Evolutionary conservation across 1,140 invertebrate genomes (phyloP).

Genomic region (Drosophila sturtevanti): DNA sequence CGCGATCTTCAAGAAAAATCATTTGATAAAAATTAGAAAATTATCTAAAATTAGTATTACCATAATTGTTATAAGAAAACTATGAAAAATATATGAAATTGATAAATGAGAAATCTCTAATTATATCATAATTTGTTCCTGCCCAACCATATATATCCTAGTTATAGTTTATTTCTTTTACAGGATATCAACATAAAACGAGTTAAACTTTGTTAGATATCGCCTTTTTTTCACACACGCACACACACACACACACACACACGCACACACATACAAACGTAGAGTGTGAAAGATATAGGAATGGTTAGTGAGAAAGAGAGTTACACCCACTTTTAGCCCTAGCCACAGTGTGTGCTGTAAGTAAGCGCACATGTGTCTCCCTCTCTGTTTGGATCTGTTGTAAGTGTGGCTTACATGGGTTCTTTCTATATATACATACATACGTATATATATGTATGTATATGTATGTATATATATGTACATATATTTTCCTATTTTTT

Average conservation of each 20-base stretch:
- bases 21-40: too few relatives aligned
- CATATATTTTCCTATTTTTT: slow-evolving; percentile 1
- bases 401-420: slow-evolving; percentile 56
- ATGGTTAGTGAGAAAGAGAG: background rate
- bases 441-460: too few relatives aligned
- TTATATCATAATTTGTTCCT: too few relatives aligned
- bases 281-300: too few relatives aligned
- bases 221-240: slow-evolving; percentile 56
- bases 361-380: slow-evolving; percentile 66
- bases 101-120: too few relatives aligned
- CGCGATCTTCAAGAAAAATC: too few relatives aligned
- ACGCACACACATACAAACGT: slow-evolving; percentile 3
- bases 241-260: slow-evolving; percentile 22
- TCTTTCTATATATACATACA: slow-evolving; percentile 38
- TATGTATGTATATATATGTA: too few relatives aligned
- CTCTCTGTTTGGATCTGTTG: slow-evolving; percentile 46
- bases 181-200: slow-evolving; percentile 59
- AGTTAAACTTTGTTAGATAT: slow-evolving; percentile 78
- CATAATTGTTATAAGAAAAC: too few relatives aligned
- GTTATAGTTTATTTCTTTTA: background rate
- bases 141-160: background rate
- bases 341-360: slow-evolving; percentile 71
- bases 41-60: too few relatives aligned
- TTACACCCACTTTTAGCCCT: slow-evolving; percentile 1
- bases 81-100: too few relatives aligned